phyloP scores from a whole-genome alignment of 2,888 invertebrate genomes.

The Drosophila emarginata region DNA sequence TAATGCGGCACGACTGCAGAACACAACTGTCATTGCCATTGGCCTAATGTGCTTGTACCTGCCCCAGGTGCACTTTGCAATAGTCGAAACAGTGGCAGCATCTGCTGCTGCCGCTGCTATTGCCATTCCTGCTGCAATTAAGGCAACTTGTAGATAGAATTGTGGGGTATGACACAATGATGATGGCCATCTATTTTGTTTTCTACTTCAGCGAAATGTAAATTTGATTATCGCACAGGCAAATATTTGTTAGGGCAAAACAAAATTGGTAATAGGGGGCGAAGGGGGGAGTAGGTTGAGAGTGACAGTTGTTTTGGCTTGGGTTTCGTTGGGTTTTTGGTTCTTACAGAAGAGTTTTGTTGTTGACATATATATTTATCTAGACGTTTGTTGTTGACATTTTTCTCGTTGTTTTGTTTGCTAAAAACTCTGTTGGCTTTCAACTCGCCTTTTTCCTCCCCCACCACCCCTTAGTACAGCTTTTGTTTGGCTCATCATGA shows the following conservation, averaged over 20 bases:
- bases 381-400: conserved; percentile 60
- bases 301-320: conserved; percentile 17
- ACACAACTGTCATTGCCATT: conserved; percentile 34
- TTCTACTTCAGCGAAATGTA: conserved; percentile 66
- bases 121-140: conserved; percentile 43
- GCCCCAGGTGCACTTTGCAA: conserved; percentile 48
- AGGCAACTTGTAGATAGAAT: conserved; percentile 4
- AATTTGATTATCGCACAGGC: conserved; percentile 72
- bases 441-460: background rate
- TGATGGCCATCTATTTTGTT: conserved; percentile 20
- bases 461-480: background rate
- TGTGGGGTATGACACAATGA: background rate
- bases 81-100: conserved; percentile 8
- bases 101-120: conserved; percentile 23
- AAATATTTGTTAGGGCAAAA: conserved; percentile 61
- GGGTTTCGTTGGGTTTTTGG: background rate
- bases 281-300: background rate
- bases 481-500: conserved; percentile 41
- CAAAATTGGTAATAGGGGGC: background rate
- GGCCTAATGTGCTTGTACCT: conserved; percentile 53
- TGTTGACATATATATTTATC: conserved; percentile 74
- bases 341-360: background rate
- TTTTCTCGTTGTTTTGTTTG: conserved; percentile 31
- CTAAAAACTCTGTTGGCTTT: conserved; percentile 26
- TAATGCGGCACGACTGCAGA: conserved; percentile 30